A percentile compares a stretch with the other conserved stretches of the same genome.
These are phyloP conservation scores for Tichodroma muraria DNA, from an alignment of 2,113 vertebrate species.

Conservation along the genomic window DNA sequence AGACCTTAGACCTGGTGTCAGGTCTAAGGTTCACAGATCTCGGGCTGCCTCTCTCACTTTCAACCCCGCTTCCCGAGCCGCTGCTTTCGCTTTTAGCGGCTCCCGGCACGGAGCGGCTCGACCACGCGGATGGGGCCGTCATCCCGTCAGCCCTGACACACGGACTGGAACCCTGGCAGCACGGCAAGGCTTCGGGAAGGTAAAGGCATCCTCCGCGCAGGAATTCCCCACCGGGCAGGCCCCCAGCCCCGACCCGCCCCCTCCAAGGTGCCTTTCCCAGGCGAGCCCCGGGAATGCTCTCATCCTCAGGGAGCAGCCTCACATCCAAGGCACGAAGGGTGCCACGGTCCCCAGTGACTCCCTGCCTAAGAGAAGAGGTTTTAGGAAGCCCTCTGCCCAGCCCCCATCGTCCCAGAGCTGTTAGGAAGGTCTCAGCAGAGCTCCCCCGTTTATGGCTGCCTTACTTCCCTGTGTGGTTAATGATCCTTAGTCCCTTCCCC, in stretches of 20 bases:
- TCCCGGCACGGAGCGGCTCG: rapidly evolving
- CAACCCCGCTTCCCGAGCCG: background rate
- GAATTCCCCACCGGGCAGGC: background rate
- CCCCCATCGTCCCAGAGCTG: background rate
- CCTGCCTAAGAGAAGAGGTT: background rate
- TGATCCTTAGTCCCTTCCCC: background rate
- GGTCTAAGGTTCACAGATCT: constrained; percentile 1
- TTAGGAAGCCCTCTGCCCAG: background rate
- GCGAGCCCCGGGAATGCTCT: background rate
- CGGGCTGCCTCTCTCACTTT: background rate
- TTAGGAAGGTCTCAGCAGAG: background rate
- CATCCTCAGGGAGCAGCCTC: background rate
- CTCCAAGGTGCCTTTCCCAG: background rate
- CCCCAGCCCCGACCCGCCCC: background rate
- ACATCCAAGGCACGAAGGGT: background rate
- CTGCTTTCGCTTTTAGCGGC: background rate
- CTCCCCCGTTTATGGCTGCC: rapidly evolving
- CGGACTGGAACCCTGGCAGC: rapidly evolving
- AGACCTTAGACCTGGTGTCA: background rate
- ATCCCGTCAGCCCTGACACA: background rate
- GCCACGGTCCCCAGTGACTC: background rate
- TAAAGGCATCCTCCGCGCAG: background rate
- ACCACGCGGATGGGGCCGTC: rapidly evolving
- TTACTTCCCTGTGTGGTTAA: background rate
- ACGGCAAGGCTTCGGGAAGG: background rate